Conservation (phyloP, 2,888 invertebrate genomes). For the Meiosimyza decipiens region DNA sequence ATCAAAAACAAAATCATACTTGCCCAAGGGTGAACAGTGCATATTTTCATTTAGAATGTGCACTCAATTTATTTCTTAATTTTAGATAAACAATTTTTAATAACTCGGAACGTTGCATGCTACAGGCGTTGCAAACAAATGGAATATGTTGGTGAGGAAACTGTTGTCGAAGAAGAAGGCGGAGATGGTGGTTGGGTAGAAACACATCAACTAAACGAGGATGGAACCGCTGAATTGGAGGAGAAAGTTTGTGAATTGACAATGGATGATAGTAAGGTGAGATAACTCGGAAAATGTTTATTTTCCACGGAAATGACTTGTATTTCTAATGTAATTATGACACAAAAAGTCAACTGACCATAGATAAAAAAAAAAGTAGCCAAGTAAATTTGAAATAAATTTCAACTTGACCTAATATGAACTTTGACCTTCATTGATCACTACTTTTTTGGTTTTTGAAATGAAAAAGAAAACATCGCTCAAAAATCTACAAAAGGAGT, state of each 20-base stretch:
- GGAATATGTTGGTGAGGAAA: constrained; percentile 76
- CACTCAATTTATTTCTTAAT: background rate
- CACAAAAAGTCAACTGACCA: background rate
- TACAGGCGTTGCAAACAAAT: constrained; percentile 91
- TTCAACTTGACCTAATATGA: too few relatives aligned
- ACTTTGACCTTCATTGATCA: too few relatives aligned
- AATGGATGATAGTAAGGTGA: constrained; percentile 74
- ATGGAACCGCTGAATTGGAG: constrained; percentile 74
- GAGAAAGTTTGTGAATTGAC: constrained; percentile 83
- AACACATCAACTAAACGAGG: constrained; percentile 85
- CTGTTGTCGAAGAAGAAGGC: constrained; percentile 86
- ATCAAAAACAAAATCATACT: constrained; percentile 85
- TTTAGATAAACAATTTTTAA: constrained; percentile 92
- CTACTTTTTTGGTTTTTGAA: too few relatives aligned
- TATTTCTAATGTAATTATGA: background rate
- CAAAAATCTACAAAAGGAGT: too few relatives aligned
- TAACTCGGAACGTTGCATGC: constrained; percentile 97
- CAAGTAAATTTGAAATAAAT: too few relatives aligned
- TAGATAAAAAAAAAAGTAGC: too few relatives aligned
- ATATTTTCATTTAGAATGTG: background rate
- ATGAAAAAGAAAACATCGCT: too few relatives aligned
- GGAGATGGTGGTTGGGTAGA: constrained; percentile 98
- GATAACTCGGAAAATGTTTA: background rate
- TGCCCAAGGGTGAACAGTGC: constrained; percentile 72
- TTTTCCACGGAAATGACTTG: background rate